Base-by-base conservation (phyloP, 2,888 invertebrate species). In the Strigamia maritima region DNA sequence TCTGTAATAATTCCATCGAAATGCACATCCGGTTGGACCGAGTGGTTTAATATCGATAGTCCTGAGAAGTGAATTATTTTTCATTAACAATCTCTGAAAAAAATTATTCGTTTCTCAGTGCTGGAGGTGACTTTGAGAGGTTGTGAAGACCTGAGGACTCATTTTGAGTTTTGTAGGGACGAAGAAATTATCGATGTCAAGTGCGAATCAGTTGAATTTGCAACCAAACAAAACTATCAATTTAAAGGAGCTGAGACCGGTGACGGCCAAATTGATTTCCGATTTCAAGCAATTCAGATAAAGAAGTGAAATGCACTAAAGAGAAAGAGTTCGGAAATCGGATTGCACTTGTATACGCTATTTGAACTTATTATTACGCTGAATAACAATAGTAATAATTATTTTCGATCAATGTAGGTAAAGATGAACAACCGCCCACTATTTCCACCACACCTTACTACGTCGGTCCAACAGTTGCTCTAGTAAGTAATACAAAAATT, bases 1-100 rank as follows among this genome's bases (percentile, higher is more conserved):
- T n/a, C 35, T 12, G n/a, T 19, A 2, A 28, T 7, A 26, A 12
- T 75, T 44, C 24, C 40, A 76, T 35, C 49, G 75, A 10, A 22
- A 12, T 85, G 85, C 81, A 80, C 78, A 19, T 82, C 83, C 28
- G 84, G 85, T 10, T 86, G 86, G 86, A 85, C 85, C 7, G 83
- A 83, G 3, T 86, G 85, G 85, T 83, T 85, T 75, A 85, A 86
- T 80, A 81, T 75, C 4, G 83, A 84, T 31, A 80, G 79, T 75
- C 81, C 81, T 12, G 28, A 44, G 75, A 35, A 10, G 35, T 35
- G 35, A 35, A 6, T 35, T n/a, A 35, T 4, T 35, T 35, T n/a
- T 35, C n/a, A n/a, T n/a, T n/a, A n/a, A 8, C 10, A 10, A 8
- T 35, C 10, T 35, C 0, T 35, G 35, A 4, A 35, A 6, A 6